These are phyloP conservation scores for Lordiphosa stackelbergi DNA, from an alignment of 1,140 invertebrate species.

Conservation along the genomic window DNA sequence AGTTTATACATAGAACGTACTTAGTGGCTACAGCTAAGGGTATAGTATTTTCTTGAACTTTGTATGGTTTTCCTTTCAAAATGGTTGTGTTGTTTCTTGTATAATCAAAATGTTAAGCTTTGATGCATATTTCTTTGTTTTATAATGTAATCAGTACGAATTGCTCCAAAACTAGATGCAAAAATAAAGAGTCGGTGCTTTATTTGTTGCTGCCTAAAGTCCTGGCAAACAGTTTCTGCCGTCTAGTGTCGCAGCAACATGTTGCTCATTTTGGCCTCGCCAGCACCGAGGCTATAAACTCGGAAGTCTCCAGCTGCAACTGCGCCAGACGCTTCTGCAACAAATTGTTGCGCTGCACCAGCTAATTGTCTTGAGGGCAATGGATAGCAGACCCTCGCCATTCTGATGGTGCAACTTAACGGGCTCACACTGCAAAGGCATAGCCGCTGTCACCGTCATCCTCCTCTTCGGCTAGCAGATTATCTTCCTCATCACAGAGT, in stretches of 20 bases:
- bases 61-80: slow-evolving; percentile 39
- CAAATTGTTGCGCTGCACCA: slow-evolving; percentile 72
- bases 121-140: slow-evolving; percentile 29
- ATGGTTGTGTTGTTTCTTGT: slow-evolving; percentile 26
- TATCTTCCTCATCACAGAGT: slow-evolving; percentile 26
- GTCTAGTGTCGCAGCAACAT: slow-evolving; percentile 54
- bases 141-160: slow-evolving; percentile 66
- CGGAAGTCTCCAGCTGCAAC: slow-evolving; percentile 65
- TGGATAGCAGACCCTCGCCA: slow-evolving; percentile 54
- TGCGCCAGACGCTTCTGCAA: slow-evolving; percentile 62
- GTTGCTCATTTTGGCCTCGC: slow-evolving; percentile 55
- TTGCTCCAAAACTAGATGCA: slow-evolving; percentile 32
- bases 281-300: slow-evolving; percentile 71
- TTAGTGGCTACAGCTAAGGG: slow-evolving; percentile 40
- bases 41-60: slow-evolving; percentile 32
- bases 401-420: slow-evolving; percentile 27
- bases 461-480: slow-evolving; percentile 15
- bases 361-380: slow-evolving; percentile 68
- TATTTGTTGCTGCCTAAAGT: slow-evolving; percentile 27
- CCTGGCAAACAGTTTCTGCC: slow-evolving; percentile 27
- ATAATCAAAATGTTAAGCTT: slow-evolving; percentile 41
- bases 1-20: slow-evolving; percentile 46
- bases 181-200: no score
- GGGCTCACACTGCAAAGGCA: slow-evolving; percentile 31
- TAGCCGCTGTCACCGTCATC: slow-evolving; percentile 53